These are phyloP conservation scores for Marcusenius ussheri DNA, from an alignment of 2,113 vertebrate genomes.

Conservation along the genomic window DNA sequence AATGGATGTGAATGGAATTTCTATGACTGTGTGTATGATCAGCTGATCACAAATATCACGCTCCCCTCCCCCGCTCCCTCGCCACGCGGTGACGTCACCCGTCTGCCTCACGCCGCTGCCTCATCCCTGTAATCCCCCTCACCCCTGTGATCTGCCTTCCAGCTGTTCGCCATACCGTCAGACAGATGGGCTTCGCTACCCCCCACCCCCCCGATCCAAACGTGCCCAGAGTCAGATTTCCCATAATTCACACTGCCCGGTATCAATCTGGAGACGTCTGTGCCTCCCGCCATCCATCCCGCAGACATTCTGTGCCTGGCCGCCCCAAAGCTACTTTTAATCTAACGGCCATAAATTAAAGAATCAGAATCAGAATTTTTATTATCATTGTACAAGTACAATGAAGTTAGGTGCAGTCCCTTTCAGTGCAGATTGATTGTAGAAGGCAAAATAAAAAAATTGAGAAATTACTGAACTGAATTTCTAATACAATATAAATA, in stretches of 20 bases:
- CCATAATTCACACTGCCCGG: not conserved
- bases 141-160: not conserved
- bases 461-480: too few relatives aligned
- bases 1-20: not conserved
- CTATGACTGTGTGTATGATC: not conserved
- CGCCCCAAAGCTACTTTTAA: not conserved
- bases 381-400: too few relatives aligned
- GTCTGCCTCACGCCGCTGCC: not conserved
- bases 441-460: too few relatives aligned
- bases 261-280: not conserved
- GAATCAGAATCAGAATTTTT: too few relatives aligned
- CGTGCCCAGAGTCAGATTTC: not conserved
- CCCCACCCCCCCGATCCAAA: not conserved
- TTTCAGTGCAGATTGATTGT: too few relatives aligned
- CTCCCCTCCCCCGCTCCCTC: not conserved
- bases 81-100: not conserved
- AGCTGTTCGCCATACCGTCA: not conserved
- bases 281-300: not conserved
- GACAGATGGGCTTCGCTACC: not conserved
- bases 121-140: not conserved
- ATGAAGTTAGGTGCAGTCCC: too few relatives aligned
- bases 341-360: not conserved
- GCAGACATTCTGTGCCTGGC: not conserved
- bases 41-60: not conserved
- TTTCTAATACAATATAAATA: too few relatives aligned